Evolutionary conservation across 1,140 invertebrate genomes (phyloP).

Genomic region (Latrodectus geometricus): DNA sequence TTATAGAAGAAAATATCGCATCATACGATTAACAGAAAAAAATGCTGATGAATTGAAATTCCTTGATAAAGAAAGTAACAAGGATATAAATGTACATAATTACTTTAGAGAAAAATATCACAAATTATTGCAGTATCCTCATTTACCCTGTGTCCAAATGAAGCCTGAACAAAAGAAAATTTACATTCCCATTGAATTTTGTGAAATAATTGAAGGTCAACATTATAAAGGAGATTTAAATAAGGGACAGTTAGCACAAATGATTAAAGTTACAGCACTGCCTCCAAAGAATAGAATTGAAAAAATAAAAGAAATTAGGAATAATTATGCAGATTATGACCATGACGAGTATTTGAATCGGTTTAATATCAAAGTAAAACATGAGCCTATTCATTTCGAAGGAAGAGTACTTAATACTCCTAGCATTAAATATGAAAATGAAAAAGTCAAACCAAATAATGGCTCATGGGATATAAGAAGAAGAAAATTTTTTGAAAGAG

Average conservation of each 20-base stretch:
- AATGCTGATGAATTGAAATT: slow-evolving; percentile 56
- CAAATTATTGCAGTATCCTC: slow-evolving; percentile 47
- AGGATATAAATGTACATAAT: neutral
- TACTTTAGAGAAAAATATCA: slow-evolving; percentile 35
- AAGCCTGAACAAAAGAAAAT: slow-evolving; percentile 62
- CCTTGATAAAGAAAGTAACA: neutral
- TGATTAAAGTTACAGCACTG: slow-evolving; percentile 65
- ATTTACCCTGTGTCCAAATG: slow-evolving; percentile 67
- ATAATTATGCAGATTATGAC: neutral
- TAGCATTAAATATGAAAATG: slow-evolving; percentile 13
- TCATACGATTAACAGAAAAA: slow-evolving; percentile 47
- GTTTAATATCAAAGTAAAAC: slow-evolving; percentile 64
- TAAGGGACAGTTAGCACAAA: slow-evolving; percentile 55
- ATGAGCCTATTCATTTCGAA: slow-evolving; percentile 51
- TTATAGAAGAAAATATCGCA: slow-evolving; percentile 58
- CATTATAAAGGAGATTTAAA: slow-evolving; percentile 60
- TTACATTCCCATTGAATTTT: slow-evolving; percentile 68
- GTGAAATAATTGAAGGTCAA: slow-evolving; percentile 66
- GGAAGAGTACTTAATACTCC: slow-evolving; percentile 64
- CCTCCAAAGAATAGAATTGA: slow-evolving; percentile 65
- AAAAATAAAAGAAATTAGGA: slow-evolving; percentile 19
- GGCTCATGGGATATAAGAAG: slow-evolving; percentile 76
- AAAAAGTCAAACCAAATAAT: slow-evolving; percentile 65
- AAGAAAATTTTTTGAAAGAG: slow-evolving; percentile 74
- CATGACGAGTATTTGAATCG: slow-evolving; percentile 62